Percentiles rank a stretch among this genome's conserved stretches.
Conservation (phyloP, 2,888 invertebrate genomes). For the Protodeltote pygarga region DNA sequence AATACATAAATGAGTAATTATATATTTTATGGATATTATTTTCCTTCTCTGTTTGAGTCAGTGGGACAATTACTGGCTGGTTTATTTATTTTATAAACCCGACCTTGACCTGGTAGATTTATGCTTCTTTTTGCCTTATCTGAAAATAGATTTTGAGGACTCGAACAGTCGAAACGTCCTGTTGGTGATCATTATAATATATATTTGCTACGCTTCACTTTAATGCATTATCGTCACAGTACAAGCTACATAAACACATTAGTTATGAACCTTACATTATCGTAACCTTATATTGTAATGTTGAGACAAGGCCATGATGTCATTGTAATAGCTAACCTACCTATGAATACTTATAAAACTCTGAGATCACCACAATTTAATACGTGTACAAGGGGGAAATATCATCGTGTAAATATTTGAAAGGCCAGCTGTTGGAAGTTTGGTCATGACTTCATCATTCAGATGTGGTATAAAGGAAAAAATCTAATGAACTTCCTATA, state of each 20-base stretch:
- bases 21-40: too few relatives aligned
- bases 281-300: constrained; percentile 37
- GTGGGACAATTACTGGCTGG: too few relatives aligned
- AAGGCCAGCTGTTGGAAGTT: constrained; percentile 34
- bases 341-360: constrained; percentile 62
- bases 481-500: neutral
- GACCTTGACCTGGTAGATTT: too few relatives aligned
- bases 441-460: constrained; percentile 17
- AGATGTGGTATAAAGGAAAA: neutral
- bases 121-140: too few relatives aligned
- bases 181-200: too few relatives aligned
- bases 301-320: constrained; percentile 71
- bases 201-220: too few relatives aligned
- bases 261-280: constrained; percentile 30
- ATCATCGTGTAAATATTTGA: constrained; percentile 45
- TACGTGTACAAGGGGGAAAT: constrained; percentile 54
- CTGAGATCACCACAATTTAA: constrained; percentile 77
- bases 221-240: neutral
- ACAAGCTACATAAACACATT: constrained; percentile 17
- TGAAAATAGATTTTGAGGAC: too few relatives aligned
- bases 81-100: too few relatives aligned
- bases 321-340: constrained; percentile 67
- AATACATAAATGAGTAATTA: too few relatives aligned
- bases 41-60: too few relatives aligned
- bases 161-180: too few relatives aligned